Conservation (phyloP, 2,888 invertebrate species). For the Drosophila prolongata region DNA sequence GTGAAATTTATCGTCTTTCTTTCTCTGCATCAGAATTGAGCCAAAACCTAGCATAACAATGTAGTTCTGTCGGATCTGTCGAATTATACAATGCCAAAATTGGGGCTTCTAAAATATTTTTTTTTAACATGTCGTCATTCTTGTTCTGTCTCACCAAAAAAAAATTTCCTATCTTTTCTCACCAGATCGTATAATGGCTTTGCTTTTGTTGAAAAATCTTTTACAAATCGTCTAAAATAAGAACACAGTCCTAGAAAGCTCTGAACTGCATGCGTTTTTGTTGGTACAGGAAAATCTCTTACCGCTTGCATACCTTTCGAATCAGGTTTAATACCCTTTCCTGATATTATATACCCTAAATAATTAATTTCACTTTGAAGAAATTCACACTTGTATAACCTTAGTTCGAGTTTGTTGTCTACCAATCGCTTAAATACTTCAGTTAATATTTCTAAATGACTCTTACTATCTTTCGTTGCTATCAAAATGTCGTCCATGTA, state of each 20-base stretch:
- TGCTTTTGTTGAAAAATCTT: constrained; percentile 1
- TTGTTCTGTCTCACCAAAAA: neutral
- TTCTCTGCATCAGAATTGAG: neutral
- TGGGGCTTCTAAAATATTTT: neutral
- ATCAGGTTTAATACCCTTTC: neutral
- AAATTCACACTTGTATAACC: too few species aligned
- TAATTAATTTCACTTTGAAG: too few species aligned
- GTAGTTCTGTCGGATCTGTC: neutral
- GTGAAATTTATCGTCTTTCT: neutral
- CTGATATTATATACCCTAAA: too few species aligned
- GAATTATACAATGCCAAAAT: neutral
- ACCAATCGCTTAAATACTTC: too few species aligned
- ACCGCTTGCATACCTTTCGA: constrained; percentile 3
- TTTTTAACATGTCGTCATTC: neutral
- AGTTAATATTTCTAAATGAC: too few species aligned
- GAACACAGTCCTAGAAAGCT: neutral
- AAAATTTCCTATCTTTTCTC: neutral
- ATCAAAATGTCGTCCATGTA: too few species aligned
- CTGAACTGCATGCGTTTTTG: neutral
- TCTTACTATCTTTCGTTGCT: too few species aligned
- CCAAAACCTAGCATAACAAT: neutral
- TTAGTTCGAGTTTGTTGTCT: too few species aligned
- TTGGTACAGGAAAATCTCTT: constrained; percentile 1
- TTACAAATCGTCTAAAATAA: neutral
- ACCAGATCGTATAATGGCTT: neutral